Percentiles rank a stretch among this genome's conserved stretches.
phyloP scores from a whole-genome alignment of 2,888 invertebrate species.

The Plemyria rubiginata region DNA sequence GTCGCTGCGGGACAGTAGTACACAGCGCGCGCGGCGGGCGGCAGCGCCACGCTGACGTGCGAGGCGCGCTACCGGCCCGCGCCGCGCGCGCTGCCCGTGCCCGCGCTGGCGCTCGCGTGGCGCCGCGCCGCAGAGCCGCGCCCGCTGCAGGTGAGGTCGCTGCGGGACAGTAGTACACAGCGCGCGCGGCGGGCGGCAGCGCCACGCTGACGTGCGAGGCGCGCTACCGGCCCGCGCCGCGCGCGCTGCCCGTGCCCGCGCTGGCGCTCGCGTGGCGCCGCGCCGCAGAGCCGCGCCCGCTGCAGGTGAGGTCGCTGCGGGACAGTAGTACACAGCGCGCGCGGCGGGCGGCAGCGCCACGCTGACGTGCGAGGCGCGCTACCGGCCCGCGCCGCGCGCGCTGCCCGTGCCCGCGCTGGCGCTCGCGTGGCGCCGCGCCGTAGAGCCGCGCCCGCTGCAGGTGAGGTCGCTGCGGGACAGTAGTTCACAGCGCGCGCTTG shows the following conservation, averaged over 20 bases:
- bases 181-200: conserved; percentile 49
- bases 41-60: conserved; percentile 62
- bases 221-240: conserved; percentile 58
- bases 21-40: conserved; percentile 48
- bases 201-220: conserved; percentile 66
- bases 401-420: conserved; percentile 60
- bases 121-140: conserved; percentile 49
- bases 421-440: conserved; percentile 59
- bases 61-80: conserved; percentile 62
- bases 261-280: conserved; percentile 61
- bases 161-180: no score
- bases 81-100: conserved; percentile 53
- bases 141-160: conserved; percentile 24
- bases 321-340: no score
- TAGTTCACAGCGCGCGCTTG: background rate
- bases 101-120: conserved; percentile 64
- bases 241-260: conserved; percentile 55
- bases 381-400: conserved; percentile 52
- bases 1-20: no score
- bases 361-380: conserved; percentile 67
- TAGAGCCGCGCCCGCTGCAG: conserved; percentile 28
- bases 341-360: conserved; percentile 51
- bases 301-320: no score
- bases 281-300: conserved; percentile 46
- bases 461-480: no score